Evolutionary conservation across 2,113 vertebrate genomes (phyloP), one percentile per base, ranked within the genome.

Genomic region (Varanus komodoensis): DNA sequence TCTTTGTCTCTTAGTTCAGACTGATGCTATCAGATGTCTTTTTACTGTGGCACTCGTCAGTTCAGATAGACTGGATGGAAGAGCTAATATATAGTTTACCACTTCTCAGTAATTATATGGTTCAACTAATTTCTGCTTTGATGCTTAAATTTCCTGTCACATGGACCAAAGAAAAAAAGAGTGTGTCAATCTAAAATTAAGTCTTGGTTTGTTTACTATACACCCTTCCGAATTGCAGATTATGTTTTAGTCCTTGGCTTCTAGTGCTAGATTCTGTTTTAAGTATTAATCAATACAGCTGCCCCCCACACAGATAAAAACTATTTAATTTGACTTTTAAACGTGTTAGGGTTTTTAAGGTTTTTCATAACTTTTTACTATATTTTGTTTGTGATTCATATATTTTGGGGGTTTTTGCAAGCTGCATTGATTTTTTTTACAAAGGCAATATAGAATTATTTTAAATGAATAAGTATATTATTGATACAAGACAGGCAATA

Each of bases 41-140:
- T 17, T 90, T 78, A 92, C 27, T 2, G 25, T 89, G 67, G 75
- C 92, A 34, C 69, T 89, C 25, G 8, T 89, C 89, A n/a, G 86
- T 90, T 77, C 54, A 78, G 82, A 64, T 86, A 29, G 77, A 81
- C 82, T 87, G 8, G 27, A 87, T 74, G 29, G 57, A 6, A 75
- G 88, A 71, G 79, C 89, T 90, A 89, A 64, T 32, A 4, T 89
- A 6, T 27, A 84, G 52, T 92, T 86, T 48, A 0, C 0, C 50
- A 54, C 71, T 82, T 17, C 78, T 89, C 2, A 87, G 44, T 87
- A 92, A 92, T 91, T 93, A 73, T 84, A 77, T 0, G 50, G 64
- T 74, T 93, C 90, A 21, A 86, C 54, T 68, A 91, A 82, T 91
- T 91, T 90, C 73, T 90, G 11, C n/a, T 44, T 15, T 89, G 92